Percentiles rank a stretch among this genome's conserved stretches.
These are phyloP conservation scores for Lycocorax pyrrhopterus DNA, from an alignment of 2,113 vertebrate species.

Conservation along the genomic window DNA sequence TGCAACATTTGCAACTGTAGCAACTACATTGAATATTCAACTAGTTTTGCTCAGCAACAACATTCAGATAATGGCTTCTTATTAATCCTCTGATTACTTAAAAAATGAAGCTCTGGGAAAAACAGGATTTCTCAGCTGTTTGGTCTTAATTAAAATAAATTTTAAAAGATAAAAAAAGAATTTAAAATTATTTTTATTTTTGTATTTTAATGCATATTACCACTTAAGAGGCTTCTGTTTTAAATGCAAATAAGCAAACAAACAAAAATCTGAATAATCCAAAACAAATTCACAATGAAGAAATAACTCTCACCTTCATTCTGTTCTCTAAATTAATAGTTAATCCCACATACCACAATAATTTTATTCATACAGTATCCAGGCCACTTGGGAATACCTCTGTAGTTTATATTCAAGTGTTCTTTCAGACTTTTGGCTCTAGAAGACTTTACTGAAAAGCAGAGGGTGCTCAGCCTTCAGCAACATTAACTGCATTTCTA, in stretches of 20 bases:
- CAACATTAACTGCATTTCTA: neutral
- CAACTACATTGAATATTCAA: neutral
- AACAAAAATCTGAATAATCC: neutral
- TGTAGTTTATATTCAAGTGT: neutral
- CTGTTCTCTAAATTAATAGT: neutral
- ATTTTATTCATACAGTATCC: neutral
- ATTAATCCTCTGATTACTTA: neutral
- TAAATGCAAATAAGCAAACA: neutral
- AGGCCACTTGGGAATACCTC: neutral
- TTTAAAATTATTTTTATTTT: neutral
- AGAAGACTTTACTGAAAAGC: neutral
- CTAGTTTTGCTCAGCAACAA: neutral
- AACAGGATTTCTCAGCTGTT: neutral
- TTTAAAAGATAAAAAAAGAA: neutral
- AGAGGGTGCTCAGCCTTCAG: neutral
- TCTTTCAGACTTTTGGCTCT: neutral
- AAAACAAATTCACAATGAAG: neutral
- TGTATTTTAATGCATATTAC: neutral
- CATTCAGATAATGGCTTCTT: neutral
- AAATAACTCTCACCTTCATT: neutral
- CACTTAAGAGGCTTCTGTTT: neutral
- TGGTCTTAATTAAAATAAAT: neutral
- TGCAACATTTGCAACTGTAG: neutral
- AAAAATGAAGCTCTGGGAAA: neutral
- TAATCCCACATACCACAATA: neutral